Conservation (phyloP, 2,888 invertebrate species). For the Plagodis dolabraria region DNA sequence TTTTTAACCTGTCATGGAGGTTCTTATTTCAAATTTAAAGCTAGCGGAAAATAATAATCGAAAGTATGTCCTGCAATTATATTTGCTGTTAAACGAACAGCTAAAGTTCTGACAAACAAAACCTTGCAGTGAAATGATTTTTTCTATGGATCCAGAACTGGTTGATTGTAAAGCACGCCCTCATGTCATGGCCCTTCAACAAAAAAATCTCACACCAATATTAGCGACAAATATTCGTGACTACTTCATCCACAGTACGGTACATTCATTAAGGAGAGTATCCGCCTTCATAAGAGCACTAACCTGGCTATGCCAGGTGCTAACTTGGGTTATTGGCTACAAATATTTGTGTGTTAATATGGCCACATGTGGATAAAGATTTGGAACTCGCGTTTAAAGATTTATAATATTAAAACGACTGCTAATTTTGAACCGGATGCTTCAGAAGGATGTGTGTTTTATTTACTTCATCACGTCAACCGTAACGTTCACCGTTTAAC, state of each 20-base stretch:
- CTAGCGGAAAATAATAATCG: not conserved
- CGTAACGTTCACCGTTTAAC: no score
- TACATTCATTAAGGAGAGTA: constrained; percentile 19
- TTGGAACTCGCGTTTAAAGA: not conserved
- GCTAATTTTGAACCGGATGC: no score
- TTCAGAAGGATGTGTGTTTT: no score
- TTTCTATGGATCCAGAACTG: no score
- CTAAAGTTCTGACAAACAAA: no score
- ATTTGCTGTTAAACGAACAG: no score
- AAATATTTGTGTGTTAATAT: not conserved
- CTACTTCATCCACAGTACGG: constrained; percentile 15
- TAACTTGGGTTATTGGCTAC: not conserved
- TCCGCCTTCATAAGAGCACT: constrained; percentile 10
- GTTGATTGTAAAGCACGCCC: not conserved
- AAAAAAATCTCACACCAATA: not conserved
- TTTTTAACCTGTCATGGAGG: no score
- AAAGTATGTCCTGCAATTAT: no score
- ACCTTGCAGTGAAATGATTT: no score
- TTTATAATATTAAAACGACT: no score
- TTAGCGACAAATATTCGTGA: constrained; percentile 20
- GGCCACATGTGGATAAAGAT: not conserved
- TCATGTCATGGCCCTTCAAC: not conserved
- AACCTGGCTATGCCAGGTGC: constrained; percentile 3
- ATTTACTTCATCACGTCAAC: no score
- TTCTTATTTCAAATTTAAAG: no score